Percentiles rank a stretch among this genome's conserved stretches.
Conservation (phyloP, 64 coral and sea anemone species). For the Catalaphyllia jardinei region DNA sequence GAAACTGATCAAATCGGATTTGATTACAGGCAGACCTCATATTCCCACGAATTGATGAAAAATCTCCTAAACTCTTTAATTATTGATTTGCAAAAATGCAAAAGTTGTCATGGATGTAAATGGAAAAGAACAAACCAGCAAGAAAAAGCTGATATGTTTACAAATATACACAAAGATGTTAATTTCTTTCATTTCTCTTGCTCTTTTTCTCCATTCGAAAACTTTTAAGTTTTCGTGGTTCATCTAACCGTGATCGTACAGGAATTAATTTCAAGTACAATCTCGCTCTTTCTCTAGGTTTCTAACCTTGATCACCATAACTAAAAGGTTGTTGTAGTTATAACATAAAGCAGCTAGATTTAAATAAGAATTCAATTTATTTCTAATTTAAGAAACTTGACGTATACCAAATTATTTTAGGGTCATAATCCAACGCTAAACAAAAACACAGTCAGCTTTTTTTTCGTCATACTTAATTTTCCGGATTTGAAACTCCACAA, state of each 20-base stretch:
- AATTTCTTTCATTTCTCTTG: neutral
- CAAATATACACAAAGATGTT: neutral
- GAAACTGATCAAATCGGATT: constrained; percentile 22
- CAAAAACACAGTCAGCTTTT: neutral
- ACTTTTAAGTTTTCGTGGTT: neutral
- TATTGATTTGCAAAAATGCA: constrained; percentile 40
- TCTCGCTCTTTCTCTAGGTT: neutral
- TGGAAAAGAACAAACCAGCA: neutral
- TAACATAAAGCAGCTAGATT: neutral
- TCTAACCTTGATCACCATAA: neutral
- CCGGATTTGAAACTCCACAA: neutral
- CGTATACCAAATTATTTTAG: neutral
- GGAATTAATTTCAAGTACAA: neutral
- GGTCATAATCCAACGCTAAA: neutral
- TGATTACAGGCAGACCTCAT: constrained; percentile 21
- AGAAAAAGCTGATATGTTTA: neutral
- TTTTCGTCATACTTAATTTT: neutral
- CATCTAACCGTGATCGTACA: too few relatives aligned
- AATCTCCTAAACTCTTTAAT: constrained; percentile 36
- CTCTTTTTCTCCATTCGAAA: neutral
- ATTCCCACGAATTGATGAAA: constrained; percentile 40
- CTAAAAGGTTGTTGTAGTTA: neutral
- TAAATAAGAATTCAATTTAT: constrained; percentile 7
- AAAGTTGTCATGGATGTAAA: constrained; percentile 34
- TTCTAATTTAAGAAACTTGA: constrained; percentile 1